phyloP scores from a whole-genome alignment of 2,113 vertebrate species.

The Malurus melanocephalus region DNA sequence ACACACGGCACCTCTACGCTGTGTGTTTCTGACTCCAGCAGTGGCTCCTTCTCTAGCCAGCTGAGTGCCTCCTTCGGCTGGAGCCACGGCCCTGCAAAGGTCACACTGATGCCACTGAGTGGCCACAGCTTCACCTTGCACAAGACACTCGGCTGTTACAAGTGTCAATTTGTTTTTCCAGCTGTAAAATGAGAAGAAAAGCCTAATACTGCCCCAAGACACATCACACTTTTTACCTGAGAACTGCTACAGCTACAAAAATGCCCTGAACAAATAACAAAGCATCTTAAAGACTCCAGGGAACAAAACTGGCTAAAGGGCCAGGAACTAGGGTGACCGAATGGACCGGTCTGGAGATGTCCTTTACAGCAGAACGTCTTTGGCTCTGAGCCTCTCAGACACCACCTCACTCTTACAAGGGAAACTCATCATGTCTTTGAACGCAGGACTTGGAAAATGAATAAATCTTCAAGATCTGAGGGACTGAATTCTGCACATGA shows the following conservation, averaged over 20 bases:
- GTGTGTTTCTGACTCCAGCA: fast-evolving
- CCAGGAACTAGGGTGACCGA: fast-evolving
- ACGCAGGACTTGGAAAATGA: neutral
- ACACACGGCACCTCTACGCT: fast-evolving
- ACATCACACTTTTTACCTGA: neutral
- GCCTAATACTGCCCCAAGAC: neutral
- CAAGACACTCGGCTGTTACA: neutral
- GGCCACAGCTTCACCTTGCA: neutral
- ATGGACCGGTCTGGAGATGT: neutral
- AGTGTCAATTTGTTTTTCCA: neutral
- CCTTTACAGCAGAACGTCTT: neutral
- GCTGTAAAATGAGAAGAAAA: neutral
- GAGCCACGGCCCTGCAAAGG: neutral
- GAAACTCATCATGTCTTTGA: slow-evolving; percentile 30
- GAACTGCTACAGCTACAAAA: neutral
- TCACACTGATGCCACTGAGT: neutral
- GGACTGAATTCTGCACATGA: slow-evolving; percentile 7
- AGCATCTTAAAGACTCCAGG: neutral
- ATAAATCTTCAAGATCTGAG: slow-evolving; percentile 48
- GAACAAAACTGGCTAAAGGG: neutral
- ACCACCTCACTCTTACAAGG: slow-evolving; percentile 15
- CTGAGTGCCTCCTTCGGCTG: neutral
- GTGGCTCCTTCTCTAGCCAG: neutral
- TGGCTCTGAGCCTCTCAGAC: neutral
- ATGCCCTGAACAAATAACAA: neutral